Percentiles rank a stretch among this genome's conserved stretches.
These are phyloP conservation scores for Lissocephala sabroskyi DNA, from an alignment of 2,888 invertebrate species.

Conservation along the genomic window DNA sequence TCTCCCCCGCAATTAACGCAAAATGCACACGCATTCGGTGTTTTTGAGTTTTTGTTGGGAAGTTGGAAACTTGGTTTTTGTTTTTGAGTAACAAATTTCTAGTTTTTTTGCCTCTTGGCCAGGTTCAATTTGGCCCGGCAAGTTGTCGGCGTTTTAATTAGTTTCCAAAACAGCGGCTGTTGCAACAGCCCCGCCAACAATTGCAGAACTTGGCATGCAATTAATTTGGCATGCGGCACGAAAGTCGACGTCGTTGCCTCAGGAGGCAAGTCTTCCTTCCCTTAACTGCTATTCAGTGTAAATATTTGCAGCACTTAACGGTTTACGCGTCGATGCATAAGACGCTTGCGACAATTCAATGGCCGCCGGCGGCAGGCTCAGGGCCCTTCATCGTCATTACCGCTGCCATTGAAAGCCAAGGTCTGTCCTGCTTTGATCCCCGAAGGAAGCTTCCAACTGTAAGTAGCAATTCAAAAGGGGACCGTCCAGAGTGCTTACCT, in stretches of 20 bases:
- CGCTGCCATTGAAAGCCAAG: no score
- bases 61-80: background rate
- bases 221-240: background rate
- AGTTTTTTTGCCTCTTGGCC: background rate
- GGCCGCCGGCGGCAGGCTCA: no score
- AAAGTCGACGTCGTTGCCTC: background rate
- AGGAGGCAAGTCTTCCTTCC: no score
- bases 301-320: constrained; percentile 1
- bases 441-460: no score
- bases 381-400: no score
- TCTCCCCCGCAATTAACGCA: constrained; percentile 1
- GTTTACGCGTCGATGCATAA: no score
- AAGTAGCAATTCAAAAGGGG: no score
- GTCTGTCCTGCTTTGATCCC: no score
- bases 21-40: background rate
- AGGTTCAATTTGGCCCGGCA: constrained; percentile 5
- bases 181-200: background rate
- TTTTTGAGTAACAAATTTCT: background rate
- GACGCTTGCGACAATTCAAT: no score
- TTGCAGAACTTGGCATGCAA: constrained; percentile 1
- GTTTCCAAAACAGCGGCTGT: background rate
- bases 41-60: background rate
- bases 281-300: background rate
- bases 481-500: no score
- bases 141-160: constrained; percentile 4